Base-by-base conservation (phyloP, 2,888 invertebrate genomes). In the Perithous albicinctus region DNA sequence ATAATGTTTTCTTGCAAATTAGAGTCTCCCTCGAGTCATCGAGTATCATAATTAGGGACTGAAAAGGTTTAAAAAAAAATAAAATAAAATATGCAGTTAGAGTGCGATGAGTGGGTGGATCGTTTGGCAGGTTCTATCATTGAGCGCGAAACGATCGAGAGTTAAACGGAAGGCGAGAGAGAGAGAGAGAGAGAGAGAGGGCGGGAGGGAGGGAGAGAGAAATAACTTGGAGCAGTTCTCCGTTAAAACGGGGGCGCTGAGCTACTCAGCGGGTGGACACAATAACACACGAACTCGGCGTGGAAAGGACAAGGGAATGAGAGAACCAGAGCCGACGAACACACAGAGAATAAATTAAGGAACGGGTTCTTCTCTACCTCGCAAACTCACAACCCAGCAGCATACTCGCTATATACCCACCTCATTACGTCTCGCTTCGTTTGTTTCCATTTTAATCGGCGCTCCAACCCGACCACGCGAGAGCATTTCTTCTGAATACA, bases 391-490 rank as follows among this genome's bases (percentile, higher is more conserved):
- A 38, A 15, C 87, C 51, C 26, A 51, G 10, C 29, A 23, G 18
- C 20, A 26, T 20, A 23, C 41, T 12, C 32, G 46, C 23, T 48
- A 20, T 51, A 48, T 67, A 18, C 48, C 61, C 10, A 88, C 88
- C 90, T 91, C 90, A 91, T 91, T 91, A 91, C 89, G 87, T 87
- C 87, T 85, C 80, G 86, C 85, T 90, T 89, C 88, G 88, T 90
- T 91, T 91, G 90, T 90, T 91, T 90, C 88, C 90, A 89, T 90
- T 90, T 90, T 90, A 90, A 90, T 91, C 90, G 82, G 78, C 56
- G 79, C 64, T 73, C 67, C 35, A 75, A 43, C 41, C 23, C 15
- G 54, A 70, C 41, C 29, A 18, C 6, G 51, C 29, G 29, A 26
- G 72, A 41, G 18, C 72, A 43, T 72, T 59, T 59, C 64, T 46